A percentile compares a stretch with the other conserved stretches of the same genome.
phyloP scores from a whole-genome alignment of 1,140 invertebrate species.

The Gryllus bimaculatus region DNA sequence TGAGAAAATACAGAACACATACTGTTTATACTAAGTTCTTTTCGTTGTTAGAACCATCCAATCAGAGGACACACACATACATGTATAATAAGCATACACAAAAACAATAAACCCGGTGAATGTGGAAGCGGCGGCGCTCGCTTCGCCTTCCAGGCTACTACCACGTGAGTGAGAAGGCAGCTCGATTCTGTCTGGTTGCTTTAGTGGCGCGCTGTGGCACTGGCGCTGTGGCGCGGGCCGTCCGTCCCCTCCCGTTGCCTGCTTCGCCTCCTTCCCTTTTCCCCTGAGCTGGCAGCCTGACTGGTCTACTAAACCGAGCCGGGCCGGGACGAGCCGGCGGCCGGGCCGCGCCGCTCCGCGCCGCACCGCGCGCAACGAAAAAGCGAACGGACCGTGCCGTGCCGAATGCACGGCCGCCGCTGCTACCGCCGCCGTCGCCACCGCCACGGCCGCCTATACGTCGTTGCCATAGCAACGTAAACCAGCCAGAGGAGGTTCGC shows the following conservation, averaged over 20 bases:
- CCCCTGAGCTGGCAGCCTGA: constrained; percentile 1
- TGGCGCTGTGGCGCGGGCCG: neutral
- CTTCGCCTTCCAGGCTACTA: neutral
- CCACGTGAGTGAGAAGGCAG: constrained; percentile 2
- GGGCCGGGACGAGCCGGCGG: no score
- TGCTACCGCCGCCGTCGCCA: neutral
- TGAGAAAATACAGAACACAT: neutral
- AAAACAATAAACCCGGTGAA: neutral
- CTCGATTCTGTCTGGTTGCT: neutral
- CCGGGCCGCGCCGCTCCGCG: no score
- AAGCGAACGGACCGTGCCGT: neutral
- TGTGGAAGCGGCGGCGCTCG: neutral
- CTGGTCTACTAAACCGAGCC: neutral
- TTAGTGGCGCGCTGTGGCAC: neutral
- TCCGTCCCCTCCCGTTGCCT: neutral
- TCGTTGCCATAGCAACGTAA: neutral
- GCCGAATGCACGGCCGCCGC: neutral
- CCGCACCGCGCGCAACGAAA: neutral
- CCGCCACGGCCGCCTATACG: neutral
- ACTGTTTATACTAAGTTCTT: neutral
- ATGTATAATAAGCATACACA: neutral
- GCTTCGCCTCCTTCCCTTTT: neutral
- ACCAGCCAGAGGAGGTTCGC: neutral
- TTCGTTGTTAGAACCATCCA: neutral
- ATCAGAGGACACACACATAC: neutral